Evolutionary conservation across 1,140 invertebrate genomes (phyloP).

Genomic region (Drosophila sucinea): DNA sequence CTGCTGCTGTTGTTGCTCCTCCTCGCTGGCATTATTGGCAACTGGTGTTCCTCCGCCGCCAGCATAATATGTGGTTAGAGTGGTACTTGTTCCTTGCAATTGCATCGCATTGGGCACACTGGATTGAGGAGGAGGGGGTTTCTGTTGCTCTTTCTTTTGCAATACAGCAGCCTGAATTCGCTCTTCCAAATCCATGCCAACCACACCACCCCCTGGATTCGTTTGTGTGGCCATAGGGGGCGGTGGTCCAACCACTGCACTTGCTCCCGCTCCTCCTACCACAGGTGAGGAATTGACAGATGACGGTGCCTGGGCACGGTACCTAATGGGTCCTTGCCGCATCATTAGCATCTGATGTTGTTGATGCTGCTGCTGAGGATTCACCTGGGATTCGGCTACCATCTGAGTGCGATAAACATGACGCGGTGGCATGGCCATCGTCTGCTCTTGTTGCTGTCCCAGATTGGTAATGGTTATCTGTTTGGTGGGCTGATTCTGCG

Average conservation of each 20-base stretch:
- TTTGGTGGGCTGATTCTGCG: slow-evolving; percentile 51
- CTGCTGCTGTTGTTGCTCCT: slow-evolving; percentile 44
- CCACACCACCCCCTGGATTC: slow-evolving; percentile 19
- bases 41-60: slow-evolving; percentile 39
- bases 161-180: slow-evolving; percentile 75
- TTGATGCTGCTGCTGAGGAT: slow-evolving; percentile 38
- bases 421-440: slow-evolving; percentile 43
- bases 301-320: slow-evolving; percentile 20
- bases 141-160: slow-evolving; percentile 68
- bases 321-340: slow-evolving; percentile 54
- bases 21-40: slow-evolving; percentile 47
- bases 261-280: background rate
- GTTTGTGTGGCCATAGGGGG: slow-evolving; percentile 20
- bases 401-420: slow-evolving; percentile 60
- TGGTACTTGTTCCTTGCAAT: slow-evolving; percentile 55
- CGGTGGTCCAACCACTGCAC: slow-evolving; percentile 14
- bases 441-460: slow-evolving; percentile 47
- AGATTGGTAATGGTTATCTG: slow-evolving; percentile 65
- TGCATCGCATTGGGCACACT: slow-evolving; percentile 41
- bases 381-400: slow-evolving; percentile 33
- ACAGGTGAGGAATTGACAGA: background rate
- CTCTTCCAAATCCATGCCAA: slow-evolving; percentile 74
- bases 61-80: slow-evolving; percentile 69
- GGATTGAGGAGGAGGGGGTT: slow-evolving; percentile 22
- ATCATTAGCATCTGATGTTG: slow-evolving; percentile 65